These are phyloP conservation scores for Tiliacea citrago DNA, from an alignment of 2,888 invertebrate species.

Conservation along the genomic window DNA sequence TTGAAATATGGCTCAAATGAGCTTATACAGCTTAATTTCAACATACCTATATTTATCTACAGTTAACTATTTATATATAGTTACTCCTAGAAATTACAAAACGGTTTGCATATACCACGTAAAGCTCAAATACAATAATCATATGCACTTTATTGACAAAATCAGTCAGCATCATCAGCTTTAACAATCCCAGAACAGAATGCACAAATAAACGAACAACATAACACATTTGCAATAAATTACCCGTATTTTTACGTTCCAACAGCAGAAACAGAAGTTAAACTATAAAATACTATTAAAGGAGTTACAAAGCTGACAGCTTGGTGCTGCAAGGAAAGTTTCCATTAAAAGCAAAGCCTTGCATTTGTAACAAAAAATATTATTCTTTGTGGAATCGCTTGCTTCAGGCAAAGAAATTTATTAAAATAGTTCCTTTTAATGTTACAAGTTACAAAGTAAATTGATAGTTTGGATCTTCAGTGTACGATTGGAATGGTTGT, in stretches of 20 bases:
- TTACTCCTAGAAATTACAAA: neutral
- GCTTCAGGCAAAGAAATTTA: conserved; percentile 51
- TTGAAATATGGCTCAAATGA: neutral
- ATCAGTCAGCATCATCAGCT: neutral
- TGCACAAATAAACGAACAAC: conserved; percentile 15
- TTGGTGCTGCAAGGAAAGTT: conserved; percentile 63
- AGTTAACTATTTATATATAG: too few relatives aligned
- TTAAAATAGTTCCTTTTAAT: conserved; percentile 54
- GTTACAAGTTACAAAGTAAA: conserved; percentile 39
- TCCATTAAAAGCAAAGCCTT: conserved; percentile 66
- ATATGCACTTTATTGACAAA: neutral
- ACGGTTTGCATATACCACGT: neutral
- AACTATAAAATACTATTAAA: conserved; percentile 67
- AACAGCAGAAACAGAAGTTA: conserved; percentile 51
- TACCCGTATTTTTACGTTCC: conserved; percentile 49
- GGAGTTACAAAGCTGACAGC: conserved; percentile 63
- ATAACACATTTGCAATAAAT: conserved; percentile 39
- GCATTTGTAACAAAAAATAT: conserved; percentile 66
- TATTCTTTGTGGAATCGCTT: conserved; percentile 56
- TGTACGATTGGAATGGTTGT: neutral
- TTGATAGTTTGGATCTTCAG: conserved; percentile 37
- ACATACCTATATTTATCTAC: neutral
- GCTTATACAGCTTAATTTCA: neutral
- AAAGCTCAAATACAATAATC: neutral
- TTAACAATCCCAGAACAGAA: neutral